phyloP scores from a whole-genome alignment of 2,888 invertebrate genomes.

The Nipponacmea schrenckii region DNA sequence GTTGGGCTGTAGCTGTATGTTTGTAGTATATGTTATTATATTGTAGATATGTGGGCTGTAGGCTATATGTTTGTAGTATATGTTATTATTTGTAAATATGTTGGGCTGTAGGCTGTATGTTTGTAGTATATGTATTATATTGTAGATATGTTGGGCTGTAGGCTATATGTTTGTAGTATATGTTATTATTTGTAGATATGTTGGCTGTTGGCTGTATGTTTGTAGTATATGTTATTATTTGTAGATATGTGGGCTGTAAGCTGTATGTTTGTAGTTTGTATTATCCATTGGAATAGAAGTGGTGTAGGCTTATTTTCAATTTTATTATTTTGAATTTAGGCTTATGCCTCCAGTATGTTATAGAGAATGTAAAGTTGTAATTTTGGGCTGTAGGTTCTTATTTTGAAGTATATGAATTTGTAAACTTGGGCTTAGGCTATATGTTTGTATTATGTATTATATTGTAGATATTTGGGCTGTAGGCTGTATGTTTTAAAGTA shows the following conservation, averaged over 20 bases:
- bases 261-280: not conserved
- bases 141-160: conserved; percentile 51
- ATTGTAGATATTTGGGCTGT: conserved; percentile 3
- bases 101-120: conserved; percentile 9
- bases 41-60: conserved; percentile 1
- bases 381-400: conserved; percentile 8
- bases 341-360: no score
- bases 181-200: not conserved
- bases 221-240: no score
- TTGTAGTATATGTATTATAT: not conserved
- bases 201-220: not conserved
- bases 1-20: not conserved
- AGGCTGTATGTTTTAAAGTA: not conserved
- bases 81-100: conserved; percentile 3
- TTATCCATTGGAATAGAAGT: no score
- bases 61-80: not conserved
- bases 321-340: not conserved
- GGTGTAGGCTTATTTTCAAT: no score
- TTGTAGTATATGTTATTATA: not conserved
- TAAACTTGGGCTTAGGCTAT: conserved; percentile 50
- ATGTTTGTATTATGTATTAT: conserved; percentile 24
- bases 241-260: not conserved
- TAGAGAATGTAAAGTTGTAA: not conserved
- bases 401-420: no score
- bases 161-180: conserved; percentile 30